Evolutionary conservation across 92 coral and sea anemone genomes (phyloP).

Genomic region (Actinernus sp.): DNA sequence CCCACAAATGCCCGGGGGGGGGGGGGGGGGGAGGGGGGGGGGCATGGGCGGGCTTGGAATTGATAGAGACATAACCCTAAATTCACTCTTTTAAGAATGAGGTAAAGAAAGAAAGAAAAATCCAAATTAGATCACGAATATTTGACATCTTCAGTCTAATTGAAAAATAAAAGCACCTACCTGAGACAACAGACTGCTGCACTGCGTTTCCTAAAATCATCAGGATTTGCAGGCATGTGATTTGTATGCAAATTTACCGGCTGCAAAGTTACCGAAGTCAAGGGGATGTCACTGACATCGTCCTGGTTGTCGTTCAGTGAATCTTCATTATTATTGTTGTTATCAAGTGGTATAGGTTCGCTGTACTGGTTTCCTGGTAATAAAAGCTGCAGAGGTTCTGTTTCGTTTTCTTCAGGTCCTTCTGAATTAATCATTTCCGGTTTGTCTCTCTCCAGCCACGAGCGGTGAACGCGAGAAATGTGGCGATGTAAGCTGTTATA

Average conservation of each 20-base stretch:
- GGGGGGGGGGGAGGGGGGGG: too few relatives aligned
- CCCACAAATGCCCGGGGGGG: too few relatives aligned
- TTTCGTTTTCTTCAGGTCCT: background rate
- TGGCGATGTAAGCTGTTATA: slow-evolving; percentile 21
- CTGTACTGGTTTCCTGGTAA: background rate
- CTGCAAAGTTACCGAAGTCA: slow-evolving; percentile 4
- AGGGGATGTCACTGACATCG: too few relatives aligned
- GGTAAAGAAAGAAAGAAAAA: too few relatives aligned
- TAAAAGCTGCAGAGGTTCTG: slow-evolving; percentile 3
- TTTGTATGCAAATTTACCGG: slow-evolving; percentile 4
- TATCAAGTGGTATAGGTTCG: background rate
- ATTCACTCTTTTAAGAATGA: too few relatives aligned
- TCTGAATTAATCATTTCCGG: background rate
- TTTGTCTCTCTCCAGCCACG: slow-evolving; percentile 7
- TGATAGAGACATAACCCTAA: too few relatives aligned
- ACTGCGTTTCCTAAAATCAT: slow-evolving; percentile 2
- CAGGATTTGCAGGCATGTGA: background rate
- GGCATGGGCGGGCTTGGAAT: too few relatives aligned
- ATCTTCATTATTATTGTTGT: background rate
- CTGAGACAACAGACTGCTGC: slow-evolving; percentile 14
- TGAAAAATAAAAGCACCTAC: background rate
- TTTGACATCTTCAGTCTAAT: too few relatives aligned
- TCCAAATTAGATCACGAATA: too few relatives aligned
- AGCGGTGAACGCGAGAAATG: slow-evolving; percentile 8
- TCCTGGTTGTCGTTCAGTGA: background rate